Base-by-base conservation (phyloP, 1,140 invertebrate genomes). In the Drosophila persimilis region DNA sequence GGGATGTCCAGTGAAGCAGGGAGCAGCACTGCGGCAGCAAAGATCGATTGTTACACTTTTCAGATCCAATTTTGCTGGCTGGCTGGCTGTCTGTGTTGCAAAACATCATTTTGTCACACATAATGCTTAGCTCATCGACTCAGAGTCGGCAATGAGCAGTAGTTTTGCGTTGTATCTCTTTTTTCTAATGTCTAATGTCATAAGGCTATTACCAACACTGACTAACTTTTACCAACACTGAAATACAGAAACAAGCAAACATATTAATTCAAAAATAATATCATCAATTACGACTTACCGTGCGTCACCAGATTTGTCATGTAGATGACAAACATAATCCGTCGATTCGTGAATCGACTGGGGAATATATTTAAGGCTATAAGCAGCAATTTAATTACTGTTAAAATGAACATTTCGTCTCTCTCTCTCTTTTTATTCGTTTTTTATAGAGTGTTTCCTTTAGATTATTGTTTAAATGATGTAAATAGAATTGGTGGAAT, bases 301-400 rank as follows among this genome's bases (percentile, higher is more conserved):
- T 91, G 90, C 57, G 90, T 90, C 17, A 91, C 90, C 44, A 91
- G 52, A 73, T 91, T 91, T 15, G 86, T 90, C 78, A 91, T 75
- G 58, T 91, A 91, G 59, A 91, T 89, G 67, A 91, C 60, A 48
- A 91, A 91, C 84, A 91, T 86, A 64, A 91, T 73, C 57, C 90
- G 89, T 41, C 90, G 88, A 80, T 90, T 91, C 64, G 89, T 91
- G 50, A 90, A 90, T 39, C 90, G 90, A 66, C 90, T 90, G 51
- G 90, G 90, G 73, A 91, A 90, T 89, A 91, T 89, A 65, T 91
- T 91, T 43, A 91, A 63, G 56, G 89, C 89, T 70, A 91, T 91
- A 54, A 91, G 77, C 71, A 91, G 75, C 62, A 91, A 80, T 88
- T 91, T 91, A 64, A 91, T 86, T 63, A 91, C 88, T 48, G 90